A percentile compares a stretch with the other conserved stretches of the same genome.
Conservation (phyloP, 2,797 vertebrate species). For the Austrolebias charrua region DNA sequence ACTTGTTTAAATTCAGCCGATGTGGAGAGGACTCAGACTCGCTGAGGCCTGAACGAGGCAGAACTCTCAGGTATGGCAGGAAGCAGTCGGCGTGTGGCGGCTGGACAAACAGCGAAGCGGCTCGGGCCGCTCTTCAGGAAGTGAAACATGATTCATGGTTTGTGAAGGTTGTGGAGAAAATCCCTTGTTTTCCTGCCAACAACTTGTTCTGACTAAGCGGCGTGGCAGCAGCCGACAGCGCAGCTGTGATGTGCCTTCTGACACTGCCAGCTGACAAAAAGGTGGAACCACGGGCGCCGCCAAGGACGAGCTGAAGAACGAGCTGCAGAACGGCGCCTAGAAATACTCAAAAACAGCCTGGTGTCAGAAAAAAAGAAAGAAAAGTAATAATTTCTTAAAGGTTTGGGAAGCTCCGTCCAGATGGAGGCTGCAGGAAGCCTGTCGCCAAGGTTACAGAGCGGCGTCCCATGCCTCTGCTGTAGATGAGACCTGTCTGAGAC, state of each 20-base stretch:
- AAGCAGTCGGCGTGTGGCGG: conserved; percentile 1
- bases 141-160: conserved; percentile 42
- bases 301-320: conserved; percentile 45
- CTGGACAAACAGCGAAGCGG: conserved; percentile 11
- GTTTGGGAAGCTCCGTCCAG: neutral
- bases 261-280: conserved; percentile 30
- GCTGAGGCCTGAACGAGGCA: neutral
- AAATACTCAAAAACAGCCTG: neutral
- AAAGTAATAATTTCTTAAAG: too few species aligned
- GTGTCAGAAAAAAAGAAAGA: too few species aligned
- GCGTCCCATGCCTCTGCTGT: too few species aligned
- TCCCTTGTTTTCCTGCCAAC: conserved; percentile 44
- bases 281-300: conserved; percentile 13
- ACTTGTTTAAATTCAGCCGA: too few species aligned
- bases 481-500: too few species aligned
- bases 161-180: conserved; percentile 52
- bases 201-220: conserved; percentile 40
- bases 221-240: conserved; percentile 23
- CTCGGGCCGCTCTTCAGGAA: conserved; percentile 27
- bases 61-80: neutral
- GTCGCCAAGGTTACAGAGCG: conserved; percentile 19
- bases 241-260: conserved; percentile 44
- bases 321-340: conserved; percentile 3
- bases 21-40: neutral
- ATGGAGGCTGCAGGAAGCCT: neutral